These are phyloP conservation scores for Coilia nasus DNA, from an alignment of 2,797 vertebrate genomes.

Conservation along the genomic window DNA sequence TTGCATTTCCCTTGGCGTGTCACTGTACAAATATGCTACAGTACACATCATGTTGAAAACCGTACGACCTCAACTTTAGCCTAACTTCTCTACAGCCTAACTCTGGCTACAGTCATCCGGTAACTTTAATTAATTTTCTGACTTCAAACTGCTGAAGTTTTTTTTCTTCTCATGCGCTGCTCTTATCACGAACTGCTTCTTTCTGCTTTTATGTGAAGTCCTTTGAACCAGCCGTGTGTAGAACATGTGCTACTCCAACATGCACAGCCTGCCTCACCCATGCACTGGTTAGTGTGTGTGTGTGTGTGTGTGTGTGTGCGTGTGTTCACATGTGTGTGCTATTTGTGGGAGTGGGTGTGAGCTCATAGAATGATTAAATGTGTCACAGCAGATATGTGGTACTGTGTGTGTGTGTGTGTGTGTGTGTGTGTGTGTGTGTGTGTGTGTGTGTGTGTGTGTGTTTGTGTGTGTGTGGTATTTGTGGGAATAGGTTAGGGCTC, in stretches of 20 bases:
- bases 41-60: neutral
- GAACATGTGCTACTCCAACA: neutral
- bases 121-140: neutral
- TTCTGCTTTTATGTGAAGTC: slow-evolving; percentile 5
- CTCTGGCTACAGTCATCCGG: neutral
- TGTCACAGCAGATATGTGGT: neutral
- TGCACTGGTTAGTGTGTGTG: neutral
- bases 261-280: neutral
- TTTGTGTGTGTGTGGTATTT: neutral
- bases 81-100: neutral
- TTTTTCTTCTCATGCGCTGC: neutral
- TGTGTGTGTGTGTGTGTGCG: neutral
- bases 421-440: slow-evolving; percentile 27
- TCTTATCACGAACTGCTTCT: neutral
- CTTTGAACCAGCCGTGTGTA: neutral
- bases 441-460: slow-evolving; percentile 3
- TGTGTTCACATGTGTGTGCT: neutral
- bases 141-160: neutral
- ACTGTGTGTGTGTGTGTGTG: neutral
- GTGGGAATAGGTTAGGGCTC: neutral
- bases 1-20: no score
- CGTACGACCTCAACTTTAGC: neutral
- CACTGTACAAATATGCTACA: no score
- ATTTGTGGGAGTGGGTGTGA: neutral
- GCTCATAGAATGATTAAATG: neutral